phyloP scores from a whole-genome alignment of 2,888 invertebrate species.

The Phortica magna region DNA sequence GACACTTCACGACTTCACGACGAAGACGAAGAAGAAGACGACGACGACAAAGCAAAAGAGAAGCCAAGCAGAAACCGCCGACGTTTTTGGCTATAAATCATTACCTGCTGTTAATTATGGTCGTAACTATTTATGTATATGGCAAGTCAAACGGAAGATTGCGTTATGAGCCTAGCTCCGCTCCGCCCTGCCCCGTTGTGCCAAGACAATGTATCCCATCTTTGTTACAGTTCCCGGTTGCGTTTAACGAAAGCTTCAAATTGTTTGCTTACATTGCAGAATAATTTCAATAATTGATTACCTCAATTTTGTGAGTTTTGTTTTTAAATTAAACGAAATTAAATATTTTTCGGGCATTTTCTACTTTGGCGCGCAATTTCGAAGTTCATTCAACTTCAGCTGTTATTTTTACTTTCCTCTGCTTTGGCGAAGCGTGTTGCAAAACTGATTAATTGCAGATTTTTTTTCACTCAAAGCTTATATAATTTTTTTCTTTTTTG shows the following conservation, averaged over 20 bases:
- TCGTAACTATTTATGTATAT: neutral
- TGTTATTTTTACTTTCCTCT: neutral
- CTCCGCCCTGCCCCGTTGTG: too few species aligned
- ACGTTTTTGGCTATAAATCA: constrained; percentile 28
- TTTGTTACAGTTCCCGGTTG: neutral
- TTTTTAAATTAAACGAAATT: constrained; percentile 15
- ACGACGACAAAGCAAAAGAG: neutral
- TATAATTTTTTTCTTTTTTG: constrained; percentile 1
- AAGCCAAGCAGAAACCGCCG: neutral
- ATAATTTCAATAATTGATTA: constrained; percentile 30
- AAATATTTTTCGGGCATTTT: neutral
- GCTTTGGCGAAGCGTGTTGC: neutral
- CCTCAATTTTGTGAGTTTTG: constrained; percentile 4
- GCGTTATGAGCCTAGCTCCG: too few species aligned
- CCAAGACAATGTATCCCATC: too few species aligned
- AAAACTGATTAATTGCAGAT: constrained; percentile 20
- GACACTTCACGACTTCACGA: neutral
- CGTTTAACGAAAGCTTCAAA: neutral
- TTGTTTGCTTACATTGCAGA: constrained; percentile 7
- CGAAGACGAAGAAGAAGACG: neutral
- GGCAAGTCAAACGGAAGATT: neutral
- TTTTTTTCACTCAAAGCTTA: neutral
- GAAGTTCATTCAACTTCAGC: constrained; percentile 21
- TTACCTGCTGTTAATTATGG: constrained; percentile 31
- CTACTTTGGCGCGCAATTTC: neutral